Conservation (phyloP, 2,113 vertebrate species). For the Zosterops lateralis region DNA sequence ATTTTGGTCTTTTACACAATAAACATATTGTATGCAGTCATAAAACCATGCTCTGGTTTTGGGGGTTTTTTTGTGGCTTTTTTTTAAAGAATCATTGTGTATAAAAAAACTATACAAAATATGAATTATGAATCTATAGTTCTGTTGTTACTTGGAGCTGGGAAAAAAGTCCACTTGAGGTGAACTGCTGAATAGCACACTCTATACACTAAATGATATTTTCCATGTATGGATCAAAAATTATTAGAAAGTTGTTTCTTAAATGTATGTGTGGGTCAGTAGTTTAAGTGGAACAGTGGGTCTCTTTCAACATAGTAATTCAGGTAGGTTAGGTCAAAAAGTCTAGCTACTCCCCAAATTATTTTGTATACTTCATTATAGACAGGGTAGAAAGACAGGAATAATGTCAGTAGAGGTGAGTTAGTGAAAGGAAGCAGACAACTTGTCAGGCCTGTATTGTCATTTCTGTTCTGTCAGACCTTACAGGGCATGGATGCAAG, state of each 20-base stretch:
- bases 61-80: background rate
- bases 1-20: background rate
- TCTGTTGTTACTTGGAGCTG: background rate
- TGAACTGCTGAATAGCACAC: background rate
- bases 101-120: background rate
- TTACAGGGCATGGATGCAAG: background rate
- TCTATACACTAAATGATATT: background rate
- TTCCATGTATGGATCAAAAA: background rate
- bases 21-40: background rate
- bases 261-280: constrained; percentile 6
- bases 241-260: background rate
- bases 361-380: constrained; percentile 21
- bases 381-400: background rate
- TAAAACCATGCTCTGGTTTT: background rate
- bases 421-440: constrained; percentile 32
- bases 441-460: constrained; percentile 33
- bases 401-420: constrained; percentile 1
- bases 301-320: constrained; percentile 6
- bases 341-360: background rate
- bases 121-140: background rate
- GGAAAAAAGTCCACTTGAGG: background rate
- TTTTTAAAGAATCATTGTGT: background rate
- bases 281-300: background rate
- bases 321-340: constrained; percentile 26
- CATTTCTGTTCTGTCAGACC: constrained; percentile 25